Conservation (phyloP, 2,113 vertebrate species). For the Platycercus adscitus region DNA sequence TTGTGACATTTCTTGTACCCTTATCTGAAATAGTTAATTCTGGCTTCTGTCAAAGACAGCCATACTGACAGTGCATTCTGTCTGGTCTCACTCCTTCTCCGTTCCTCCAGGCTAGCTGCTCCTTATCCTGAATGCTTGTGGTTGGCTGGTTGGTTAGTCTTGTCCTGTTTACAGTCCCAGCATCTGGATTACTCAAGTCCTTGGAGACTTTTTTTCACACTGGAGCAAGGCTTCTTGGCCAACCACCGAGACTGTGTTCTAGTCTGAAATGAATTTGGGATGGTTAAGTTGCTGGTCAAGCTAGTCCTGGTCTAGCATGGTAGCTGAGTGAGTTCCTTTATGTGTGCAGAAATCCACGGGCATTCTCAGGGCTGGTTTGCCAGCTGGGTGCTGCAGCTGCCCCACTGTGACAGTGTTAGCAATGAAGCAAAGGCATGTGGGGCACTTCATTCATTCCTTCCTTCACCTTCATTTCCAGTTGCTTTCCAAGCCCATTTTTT, state of each 20-base stretch:
- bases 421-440: neutral
- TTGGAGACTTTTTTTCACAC: neutral
- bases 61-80: neutral
- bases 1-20: neutral
- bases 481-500: constrained; percentile 86
- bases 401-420: neutral
- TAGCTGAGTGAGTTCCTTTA: neutral
- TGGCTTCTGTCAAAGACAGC: neutral
- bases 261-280: neutral
- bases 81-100: neutral
- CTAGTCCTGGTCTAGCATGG: neutral
- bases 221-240: neutral
- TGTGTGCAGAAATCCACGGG: neutral
- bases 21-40: neutral
- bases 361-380: neutral
- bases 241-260: neutral
- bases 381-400: neutral
- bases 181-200: constrained; percentile 18
- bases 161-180: neutral
- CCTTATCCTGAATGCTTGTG: constrained; percentile 33
- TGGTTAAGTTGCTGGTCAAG: neutral
- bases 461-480: constrained; percentile 46
- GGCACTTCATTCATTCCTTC: neutral
- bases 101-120: neutral
- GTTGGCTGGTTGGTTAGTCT: neutral